Conservation (phyloP, 2,888 invertebrate genomes). For the Steinernema carpocapsae region DNA sequence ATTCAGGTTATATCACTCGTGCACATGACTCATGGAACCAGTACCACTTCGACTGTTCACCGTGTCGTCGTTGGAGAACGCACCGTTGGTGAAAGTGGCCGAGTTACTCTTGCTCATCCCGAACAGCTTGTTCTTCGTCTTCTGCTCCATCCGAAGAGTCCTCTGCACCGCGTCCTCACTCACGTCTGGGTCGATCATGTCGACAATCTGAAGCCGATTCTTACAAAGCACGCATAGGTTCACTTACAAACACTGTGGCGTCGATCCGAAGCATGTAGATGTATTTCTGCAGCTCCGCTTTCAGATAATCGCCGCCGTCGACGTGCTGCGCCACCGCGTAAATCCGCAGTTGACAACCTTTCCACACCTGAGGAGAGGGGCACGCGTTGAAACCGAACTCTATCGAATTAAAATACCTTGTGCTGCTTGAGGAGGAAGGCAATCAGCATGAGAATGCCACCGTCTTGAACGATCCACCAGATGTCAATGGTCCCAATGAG, state of each 20-base stretch:
- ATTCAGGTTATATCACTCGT: background rate
- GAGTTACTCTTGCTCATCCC: constrained; percentile 27
- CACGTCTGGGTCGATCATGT: constrained; percentile 52
- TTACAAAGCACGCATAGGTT: background rate
- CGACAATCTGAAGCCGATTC: constrained; percentile 48
- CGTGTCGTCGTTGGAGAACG: constrained; percentile 40
- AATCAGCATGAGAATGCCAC: constrained; percentile 93
- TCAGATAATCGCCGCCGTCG: constrained; percentile 79
- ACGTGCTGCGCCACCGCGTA: constrained; percentile 99
- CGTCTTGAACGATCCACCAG: constrained; percentile 97
- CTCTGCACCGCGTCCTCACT: constrained; percentile 82
- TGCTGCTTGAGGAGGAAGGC: constrained; percentile 79
- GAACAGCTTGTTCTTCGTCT: constrained; percentile 16
- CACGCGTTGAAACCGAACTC: background rate
- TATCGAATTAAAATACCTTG: constrained; percentile 72
- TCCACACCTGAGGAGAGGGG: constrained; percentile 76
- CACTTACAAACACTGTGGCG: constrained; percentile 77
- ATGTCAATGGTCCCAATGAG: constrained; percentile 87
- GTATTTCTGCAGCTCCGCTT: constrained; percentile 95
- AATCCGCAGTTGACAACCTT: constrained; percentile 95
- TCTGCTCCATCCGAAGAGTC: constrained; percentile 96
- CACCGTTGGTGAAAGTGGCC: constrained; percentile 35
- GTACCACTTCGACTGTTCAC: constrained; percentile 31
- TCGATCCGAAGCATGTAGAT: constrained; percentile 91
- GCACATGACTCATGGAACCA: background rate